Evolutionary conservation across 64 coral and sea anemone genomes (phyloP).

Genomic region (Montipora foliosa): DNA sequence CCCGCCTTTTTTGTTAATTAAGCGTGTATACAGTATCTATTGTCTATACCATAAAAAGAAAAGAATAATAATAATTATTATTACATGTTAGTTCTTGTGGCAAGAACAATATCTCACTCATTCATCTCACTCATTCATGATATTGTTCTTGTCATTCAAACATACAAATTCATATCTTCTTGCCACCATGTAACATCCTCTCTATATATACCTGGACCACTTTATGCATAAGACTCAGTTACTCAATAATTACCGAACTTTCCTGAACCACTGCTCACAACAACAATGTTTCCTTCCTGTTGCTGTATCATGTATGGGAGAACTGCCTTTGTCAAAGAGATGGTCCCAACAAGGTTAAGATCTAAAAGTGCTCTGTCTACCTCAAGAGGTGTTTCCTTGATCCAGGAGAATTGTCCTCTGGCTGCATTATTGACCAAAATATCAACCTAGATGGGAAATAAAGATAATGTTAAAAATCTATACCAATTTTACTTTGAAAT

Average conservation of each 20-base stretch:
- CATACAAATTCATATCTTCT: background rate
- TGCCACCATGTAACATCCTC: no score
- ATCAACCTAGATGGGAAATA: slow-evolving; percentile 21
- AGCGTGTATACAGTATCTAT: no score
- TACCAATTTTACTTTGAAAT: no score
- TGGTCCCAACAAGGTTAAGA: slow-evolving; percentile 76
- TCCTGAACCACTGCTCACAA: slow-evolving; percentile 73
- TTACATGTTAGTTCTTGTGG: no score
- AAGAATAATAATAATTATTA: no score
- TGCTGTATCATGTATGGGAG: slow-evolving; percentile 79
- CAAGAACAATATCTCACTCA: no score
- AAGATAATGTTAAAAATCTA: no score
- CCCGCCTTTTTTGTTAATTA: no score
- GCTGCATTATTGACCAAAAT: slow-evolving; percentile 86
- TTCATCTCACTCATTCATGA: no score
- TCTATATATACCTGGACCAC: background rate
- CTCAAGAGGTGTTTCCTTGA: slow-evolving; percentile 62
- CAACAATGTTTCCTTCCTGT: slow-evolving; percentile 72
- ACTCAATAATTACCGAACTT: slow-evolving; percentile 77
- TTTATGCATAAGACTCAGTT: background rate
- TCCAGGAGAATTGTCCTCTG: slow-evolving; percentile 22
- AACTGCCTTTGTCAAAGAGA: slow-evolving; percentile 85
- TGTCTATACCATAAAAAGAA: no score
- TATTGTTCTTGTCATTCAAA: background rate
- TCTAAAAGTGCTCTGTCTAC: slow-evolving; percentile 69